phyloP scores from a whole-genome alignment of 2,888 invertebrate genomes.

The Lasius platythorax region DNA sequence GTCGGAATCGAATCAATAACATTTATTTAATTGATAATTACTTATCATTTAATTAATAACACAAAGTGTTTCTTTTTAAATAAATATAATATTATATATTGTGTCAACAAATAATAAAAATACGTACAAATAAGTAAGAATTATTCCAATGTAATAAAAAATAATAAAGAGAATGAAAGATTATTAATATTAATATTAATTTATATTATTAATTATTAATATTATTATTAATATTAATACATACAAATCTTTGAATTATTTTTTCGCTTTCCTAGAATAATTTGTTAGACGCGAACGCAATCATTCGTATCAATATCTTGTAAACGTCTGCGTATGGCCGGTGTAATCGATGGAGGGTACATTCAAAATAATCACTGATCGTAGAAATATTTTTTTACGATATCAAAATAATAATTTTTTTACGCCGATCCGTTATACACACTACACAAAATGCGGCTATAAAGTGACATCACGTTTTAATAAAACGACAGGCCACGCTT shows the following conservation, averaged over 20 bases:
- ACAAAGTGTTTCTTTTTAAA: neutral
- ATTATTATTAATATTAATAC: neutral
- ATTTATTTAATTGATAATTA: conserved; percentile 24
- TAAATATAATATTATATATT: conserved; percentile 3
- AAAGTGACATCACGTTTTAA: conserved; percentile 69
- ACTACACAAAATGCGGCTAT: conserved; percentile 54
- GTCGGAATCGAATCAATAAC: neutral
- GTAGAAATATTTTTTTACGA: conserved; percentile 66
- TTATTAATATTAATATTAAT: neutral
- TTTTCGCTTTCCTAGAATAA: neutral
- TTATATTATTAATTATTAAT: too few relatives aligned
- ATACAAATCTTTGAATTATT: neutral
- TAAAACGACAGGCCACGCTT: conserved; percentile 61
- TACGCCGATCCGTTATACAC: conserved; percentile 59
- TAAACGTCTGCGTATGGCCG: neutral
- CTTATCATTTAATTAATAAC: conserved; percentile 35
- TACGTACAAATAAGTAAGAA: neutral
- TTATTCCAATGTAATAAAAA: neutral
- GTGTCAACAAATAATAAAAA: neutral
- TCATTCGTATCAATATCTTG: conserved; percentile 10
- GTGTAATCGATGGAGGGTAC: conserved; percentile 27
- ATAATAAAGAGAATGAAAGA: neutral
- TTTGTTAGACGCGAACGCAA: neutral
- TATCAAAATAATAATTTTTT: conserved; percentile 44
- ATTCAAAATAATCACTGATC: conserved; percentile 65